phyloP scores from a whole-genome alignment of 2,113 vertebrate genomes.

The Larimichthys crocea region DNA sequence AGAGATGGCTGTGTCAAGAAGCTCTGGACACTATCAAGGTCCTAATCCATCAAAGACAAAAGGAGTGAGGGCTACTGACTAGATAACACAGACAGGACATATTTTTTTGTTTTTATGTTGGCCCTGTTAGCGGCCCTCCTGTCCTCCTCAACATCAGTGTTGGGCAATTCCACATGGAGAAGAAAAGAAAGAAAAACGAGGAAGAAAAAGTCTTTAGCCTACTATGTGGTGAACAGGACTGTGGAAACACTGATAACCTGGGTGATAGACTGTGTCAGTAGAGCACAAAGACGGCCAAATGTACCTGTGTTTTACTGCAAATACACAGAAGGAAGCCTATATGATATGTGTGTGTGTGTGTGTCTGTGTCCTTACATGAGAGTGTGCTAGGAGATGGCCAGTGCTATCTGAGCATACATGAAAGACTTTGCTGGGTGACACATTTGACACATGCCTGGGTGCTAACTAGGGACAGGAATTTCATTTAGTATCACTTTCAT shows the following conservation, averaged over 20 bases:
- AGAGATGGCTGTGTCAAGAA: conserved; percentile 8
- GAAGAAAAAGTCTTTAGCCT: conserved; percentile 2
- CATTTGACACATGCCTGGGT: conserved; percentile 55
- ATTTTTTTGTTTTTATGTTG: conserved; percentile 38
- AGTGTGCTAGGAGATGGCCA: conserved; percentile 24
- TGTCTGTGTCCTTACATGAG: neutral
- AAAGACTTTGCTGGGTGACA: conserved; percentile 55
- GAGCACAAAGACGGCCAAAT: conserved; percentile 5
- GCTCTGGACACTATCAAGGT: neutral
- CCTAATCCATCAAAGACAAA: conserved; percentile 11
- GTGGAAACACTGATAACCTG: conserved; percentile 3
- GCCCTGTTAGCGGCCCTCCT: neutral
- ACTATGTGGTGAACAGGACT: conserved; percentile 2
- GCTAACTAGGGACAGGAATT: conserved; percentile 47
- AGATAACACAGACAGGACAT: conserved; percentile 1
- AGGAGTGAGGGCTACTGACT: neutral
- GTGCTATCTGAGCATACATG: conserved; percentile 63
- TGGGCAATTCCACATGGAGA: conserved; percentile 11
- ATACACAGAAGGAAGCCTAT: neutral
- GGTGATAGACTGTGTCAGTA: neutral
- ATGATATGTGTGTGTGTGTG: conserved; percentile 11
- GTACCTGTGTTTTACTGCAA: neutral
- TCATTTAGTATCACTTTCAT: conserved; percentile 50
- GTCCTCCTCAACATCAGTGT: conserved; percentile 56
- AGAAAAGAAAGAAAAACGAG: neutral